Conservation (phyloP, 1,140 invertebrate species). For the Drosophila azteca region DNA sequence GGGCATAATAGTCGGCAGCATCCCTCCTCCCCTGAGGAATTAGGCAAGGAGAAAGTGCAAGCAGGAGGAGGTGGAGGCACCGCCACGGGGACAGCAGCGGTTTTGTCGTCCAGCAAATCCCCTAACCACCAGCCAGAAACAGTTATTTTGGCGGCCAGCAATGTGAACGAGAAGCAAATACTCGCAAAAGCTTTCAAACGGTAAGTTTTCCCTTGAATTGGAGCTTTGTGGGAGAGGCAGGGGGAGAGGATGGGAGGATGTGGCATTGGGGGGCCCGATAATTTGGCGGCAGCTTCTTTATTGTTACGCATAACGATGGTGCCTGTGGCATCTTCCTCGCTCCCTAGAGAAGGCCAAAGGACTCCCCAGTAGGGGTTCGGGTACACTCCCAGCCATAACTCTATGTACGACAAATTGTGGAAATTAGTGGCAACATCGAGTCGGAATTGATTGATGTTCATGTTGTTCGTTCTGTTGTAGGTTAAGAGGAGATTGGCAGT, state of each 20-base stretch:
- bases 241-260: neutral
- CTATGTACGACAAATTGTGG: constrained; percentile 65
- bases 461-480: neutral
- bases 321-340: constrained; percentile 47
- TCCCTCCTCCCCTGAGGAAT: no score
- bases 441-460: constrained; percentile 35
- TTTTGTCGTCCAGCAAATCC: constrained; percentile 49
- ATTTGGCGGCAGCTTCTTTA: constrained; percentile 71
- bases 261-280: constrained; percentile 39
- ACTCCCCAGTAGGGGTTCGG: neutral
- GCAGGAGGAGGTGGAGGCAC: constrained; percentile 40
- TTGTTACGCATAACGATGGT: constrained; percentile 62
- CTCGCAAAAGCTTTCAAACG: constrained; percentile 82
- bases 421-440: constrained; percentile 53
- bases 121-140: constrained; percentile 73
- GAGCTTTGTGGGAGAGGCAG: neutral
- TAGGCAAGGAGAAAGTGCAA: neutral
- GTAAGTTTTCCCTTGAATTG: constrained; percentile 53
- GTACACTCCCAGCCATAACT: constrained; percentile 56
- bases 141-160: constrained; percentile 83
- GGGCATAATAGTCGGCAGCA: constrained; percentile 36
- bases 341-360: neutral
- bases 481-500: neutral
- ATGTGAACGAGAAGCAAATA: constrained; percentile 83
- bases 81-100: constrained; percentile 34